Evolutionary conservation across 2,113 vertebrate species (phyloP), one percentile per base, ranked within the genome.

Genomic region (Peucedramus taeniatus): DNA sequence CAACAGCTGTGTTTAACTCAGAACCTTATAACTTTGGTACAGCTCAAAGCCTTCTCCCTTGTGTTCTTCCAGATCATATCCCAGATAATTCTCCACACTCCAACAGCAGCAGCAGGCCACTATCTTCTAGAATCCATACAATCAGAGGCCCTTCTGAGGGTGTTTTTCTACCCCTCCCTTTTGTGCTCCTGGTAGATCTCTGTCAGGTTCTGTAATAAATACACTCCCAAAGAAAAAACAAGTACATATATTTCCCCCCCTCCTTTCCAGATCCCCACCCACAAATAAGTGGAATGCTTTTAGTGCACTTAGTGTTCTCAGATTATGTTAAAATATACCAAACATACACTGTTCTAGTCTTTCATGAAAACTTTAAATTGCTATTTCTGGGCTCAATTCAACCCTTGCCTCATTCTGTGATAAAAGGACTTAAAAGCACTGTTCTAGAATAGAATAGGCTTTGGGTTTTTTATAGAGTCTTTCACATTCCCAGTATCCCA

Each of bases 291-390:
- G 65, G 24, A 61, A 54, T 87, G 95, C 96, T 96, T 97, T 97
- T 97, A 97, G 93, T 65, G 88, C 94, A 96, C 95, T 97, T 91
- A 95, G 66, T 77, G 82, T 88, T 91, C 88, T 64, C 69, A 37
- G 94, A 97, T 97, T 97, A 97, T 98, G 95, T 94, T 98, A 98
- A 98, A 97, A 97, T 95, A 97, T 87, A 97, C 91, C 92, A 98
- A 98, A 96, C 87, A 89, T 76, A 96, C 33, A 85, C 90, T 78
- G 83, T 82, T 95, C 91, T 82, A 80, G 44, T 94, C 97, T 97
- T 97, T 96, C 87, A 94, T 85, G 86, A 95, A 97, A 97, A 95
- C 91, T 97, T 98, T 68, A 93, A 94, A 97, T 93, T 97, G 89
- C 79, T 97, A 95, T 97, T 98, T 97, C 75, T 77, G 89, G 95